Evolutionary conservation across 2,797 vertebrate genomes (phyloP).

Genomic region (Petrocephalus sullivani): DNA sequence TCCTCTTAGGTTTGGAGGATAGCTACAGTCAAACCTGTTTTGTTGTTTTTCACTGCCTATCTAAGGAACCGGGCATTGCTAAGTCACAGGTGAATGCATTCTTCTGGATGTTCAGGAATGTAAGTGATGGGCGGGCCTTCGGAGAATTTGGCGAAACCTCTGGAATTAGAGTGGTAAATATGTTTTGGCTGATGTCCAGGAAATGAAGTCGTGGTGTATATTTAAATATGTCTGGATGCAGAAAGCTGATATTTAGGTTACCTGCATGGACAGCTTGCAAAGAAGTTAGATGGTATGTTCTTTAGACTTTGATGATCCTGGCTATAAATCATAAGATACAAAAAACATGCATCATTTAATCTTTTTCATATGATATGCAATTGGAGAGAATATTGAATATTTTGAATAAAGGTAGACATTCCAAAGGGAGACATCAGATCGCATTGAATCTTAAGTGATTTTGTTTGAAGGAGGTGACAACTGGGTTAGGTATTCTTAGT

Average conservation of each 20-base stretch:
- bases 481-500: constrained; percentile 33
- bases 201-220: constrained; percentile 40
- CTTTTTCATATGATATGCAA: constrained; percentile 19
- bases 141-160: constrained; percentile 45
- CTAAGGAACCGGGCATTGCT: constrained; percentile 44
- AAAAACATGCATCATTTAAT: constrained; percentile 44
- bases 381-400: constrained; percentile 51
- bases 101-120: constrained; percentile 45
- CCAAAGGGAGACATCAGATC: constrained; percentile 29
- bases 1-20: constrained; percentile 36
- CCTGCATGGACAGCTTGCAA: constrained; percentile 42
- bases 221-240: constrained; percentile 45
- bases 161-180: constrained; percentile 31
- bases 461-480: constrained; percentile 43
- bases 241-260: constrained; percentile 29
- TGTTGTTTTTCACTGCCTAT: constrained; percentile 34
- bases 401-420: constrained; percentile 41
- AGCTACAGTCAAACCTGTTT: constrained; percentile 52
- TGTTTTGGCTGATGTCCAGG: constrained; percentile 53
- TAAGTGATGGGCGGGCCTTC: constrained; percentile 35
- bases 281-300: constrained; percentile 48
- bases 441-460: constrained; percentile 10
- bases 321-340: constrained; percentile 32
- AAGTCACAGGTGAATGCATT: constrained; percentile 56
- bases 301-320: constrained; percentile 40